Base-by-base conservation (phyloP, 2,113 vertebrate species). In the Pygoscelis antarcticus region DNA sequence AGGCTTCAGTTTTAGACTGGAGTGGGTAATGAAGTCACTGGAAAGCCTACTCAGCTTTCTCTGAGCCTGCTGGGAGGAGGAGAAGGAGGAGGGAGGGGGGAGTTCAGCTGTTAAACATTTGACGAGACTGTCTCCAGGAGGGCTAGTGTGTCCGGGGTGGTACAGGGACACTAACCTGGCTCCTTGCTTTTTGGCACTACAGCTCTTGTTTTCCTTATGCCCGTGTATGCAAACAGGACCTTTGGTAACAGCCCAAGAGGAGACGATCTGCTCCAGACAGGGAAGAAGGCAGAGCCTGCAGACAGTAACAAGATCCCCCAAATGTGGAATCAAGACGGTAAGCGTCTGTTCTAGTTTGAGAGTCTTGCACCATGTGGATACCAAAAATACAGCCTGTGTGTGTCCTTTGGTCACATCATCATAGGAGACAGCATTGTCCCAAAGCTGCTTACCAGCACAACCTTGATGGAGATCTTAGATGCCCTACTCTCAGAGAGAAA, bases 31-130 rank as follows among this genome's bases (percentile, higher is more conserved):
- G 71, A 88, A 93, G 68, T 93, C 82, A 77, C 4, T 29, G 68
- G 72, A 90, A 94, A 96, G 58, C 51, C 68, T 83, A 69, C 79
- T 95, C 20, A 2, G 72, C 88, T 95, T 93, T 83, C 93, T 83
- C 68, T 27, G 76, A 93, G 70, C 65, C 69, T 87, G 55, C 36
- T 51, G 34, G 61, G 72, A 85, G 10, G 12, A 26, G 30, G 11
- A 89, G 19, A 5, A 95, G 69, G 80, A 79, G 83, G 78, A 95
- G 42, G 58, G 87, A 87, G 40, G 11, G n/a, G 60, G 32, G 52
- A 79, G 55, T 61, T 95, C 90, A 96, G 93, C 93, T 96, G 95
- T 93, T 95, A 88, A 85, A 88, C 68, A 96, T 79, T 82, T 95
- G 90, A 96, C 2, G 0, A 72, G 61, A 62, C 82, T 42, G n/a